phyloP scores from a whole-genome alignment of 2,888 invertebrate genomes.

The Belgica antarctica region DNA sequence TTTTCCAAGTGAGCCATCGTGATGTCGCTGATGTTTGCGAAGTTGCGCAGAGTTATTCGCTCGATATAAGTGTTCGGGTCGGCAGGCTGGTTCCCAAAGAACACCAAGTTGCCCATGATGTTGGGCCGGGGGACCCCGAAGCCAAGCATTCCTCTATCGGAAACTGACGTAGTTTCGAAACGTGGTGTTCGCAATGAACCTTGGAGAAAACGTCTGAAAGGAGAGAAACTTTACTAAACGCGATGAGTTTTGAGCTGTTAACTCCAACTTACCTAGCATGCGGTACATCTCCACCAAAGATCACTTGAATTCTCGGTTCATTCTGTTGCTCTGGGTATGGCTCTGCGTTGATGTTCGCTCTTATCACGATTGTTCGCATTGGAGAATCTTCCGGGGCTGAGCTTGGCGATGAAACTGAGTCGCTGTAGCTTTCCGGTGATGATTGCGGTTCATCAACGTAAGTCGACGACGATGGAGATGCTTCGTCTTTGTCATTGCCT shows the following conservation, averaged over 20 bases:
- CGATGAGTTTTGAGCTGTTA: neutral
- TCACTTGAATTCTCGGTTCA: slow-evolving; percentile 27
- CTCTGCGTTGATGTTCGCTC: slow-evolving; percentile 46
- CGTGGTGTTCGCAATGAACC: too few relatives aligned
- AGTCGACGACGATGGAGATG: neutral
- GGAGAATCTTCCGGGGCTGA: slow-evolving; percentile 44
- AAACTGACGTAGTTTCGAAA: too few relatives aligned
- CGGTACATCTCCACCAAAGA: slow-evolving; percentile 24
- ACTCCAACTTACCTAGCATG: slow-evolving; percentile 37
- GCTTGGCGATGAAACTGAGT: slow-evolving; percentile 46
- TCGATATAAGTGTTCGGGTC: slow-evolving; percentile 57
- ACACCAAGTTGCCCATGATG: slow-evolving; percentile 52
- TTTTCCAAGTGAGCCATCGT: slow-evolving; percentile 62
- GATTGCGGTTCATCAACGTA: slow-evolving; percentile 13
- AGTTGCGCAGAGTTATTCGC: slow-evolving; percentile 60
- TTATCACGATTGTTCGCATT: slow-evolving; percentile 30
- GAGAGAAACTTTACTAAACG: neutral
- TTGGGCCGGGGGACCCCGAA: slow-evolving; percentile 52
- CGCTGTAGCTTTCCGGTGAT: slow-evolving; percentile 35
- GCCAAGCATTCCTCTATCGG: slow-evolving; percentile 53
- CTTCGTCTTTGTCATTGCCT: neutral
- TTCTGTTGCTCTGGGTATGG: neutral
- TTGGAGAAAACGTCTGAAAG: slow-evolving; percentile 22
- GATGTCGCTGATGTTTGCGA: slow-evolving; percentile 62
- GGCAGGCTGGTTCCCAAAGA: slow-evolving; percentile 53